These are phyloP conservation scores for Theristicus caerulescens DNA, from an alignment of 2,113 vertebrate genomes.

Conservation along the genomic window DNA sequence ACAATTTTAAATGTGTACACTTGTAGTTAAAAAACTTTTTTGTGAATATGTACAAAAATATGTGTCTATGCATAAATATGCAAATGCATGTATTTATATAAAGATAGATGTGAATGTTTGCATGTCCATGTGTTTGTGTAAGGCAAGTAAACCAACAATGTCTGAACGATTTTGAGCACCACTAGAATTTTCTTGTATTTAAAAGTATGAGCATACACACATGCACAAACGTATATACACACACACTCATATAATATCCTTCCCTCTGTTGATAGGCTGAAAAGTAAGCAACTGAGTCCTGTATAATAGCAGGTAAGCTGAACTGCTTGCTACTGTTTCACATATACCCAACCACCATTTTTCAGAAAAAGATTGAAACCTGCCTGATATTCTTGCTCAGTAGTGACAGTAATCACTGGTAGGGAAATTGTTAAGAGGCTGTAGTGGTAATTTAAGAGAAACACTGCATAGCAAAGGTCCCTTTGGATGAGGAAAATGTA, in stretches of 20 bases:
- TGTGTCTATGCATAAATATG: background rate
- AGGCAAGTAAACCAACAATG: background rate
- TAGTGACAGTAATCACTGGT: background rate
- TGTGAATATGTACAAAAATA: background rate
- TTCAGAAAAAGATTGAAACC: background rate
- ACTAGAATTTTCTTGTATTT: background rate
- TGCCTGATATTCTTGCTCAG: background rate
- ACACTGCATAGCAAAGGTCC: background rate
- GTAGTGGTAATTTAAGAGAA: background rate
- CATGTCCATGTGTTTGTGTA: background rate
- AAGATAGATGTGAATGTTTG: background rate
- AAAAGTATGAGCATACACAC: background rate
- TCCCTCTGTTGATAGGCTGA: background rate
- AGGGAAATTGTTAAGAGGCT: background rate
- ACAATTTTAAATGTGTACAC: background rate
- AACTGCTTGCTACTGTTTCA: constrained; percentile 6
- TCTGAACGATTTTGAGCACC: background rate
- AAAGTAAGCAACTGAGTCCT: background rate
- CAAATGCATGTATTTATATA: background rate
- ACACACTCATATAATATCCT: background rate
- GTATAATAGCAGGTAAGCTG: background rate
- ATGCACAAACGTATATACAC: background rate
- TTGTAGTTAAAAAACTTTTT: background rate
- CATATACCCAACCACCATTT: background rate
- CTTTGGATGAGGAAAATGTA: background rate